Percentiles rank a stretch among this genome's conserved stretches.
phyloP scores from a whole-genome alignment of 2,888 invertebrate genomes.

The Geotrupes spiniger region DNA sequence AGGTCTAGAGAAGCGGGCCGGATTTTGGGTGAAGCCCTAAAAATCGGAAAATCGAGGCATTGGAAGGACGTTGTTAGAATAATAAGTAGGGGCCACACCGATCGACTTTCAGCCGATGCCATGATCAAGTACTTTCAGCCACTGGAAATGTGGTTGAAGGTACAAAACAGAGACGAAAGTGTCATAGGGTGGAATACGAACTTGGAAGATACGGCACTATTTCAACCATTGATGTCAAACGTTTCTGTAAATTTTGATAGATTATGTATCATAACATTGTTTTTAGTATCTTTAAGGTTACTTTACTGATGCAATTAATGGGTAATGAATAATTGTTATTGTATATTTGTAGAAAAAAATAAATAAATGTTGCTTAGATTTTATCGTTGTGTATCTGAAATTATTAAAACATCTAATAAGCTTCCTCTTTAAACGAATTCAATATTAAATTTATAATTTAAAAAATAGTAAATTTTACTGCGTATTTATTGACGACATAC shows the following conservation, averaged over 20 bases:
- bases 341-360: too few relatives aligned
- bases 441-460: too few relatives aligned
- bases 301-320: not conserved
- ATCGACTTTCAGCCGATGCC: slow-evolving; percentile 72
- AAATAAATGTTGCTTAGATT: too few relatives aligned
- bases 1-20: slow-evolving; percentile 76
- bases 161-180: slow-evolving; percentile 69
- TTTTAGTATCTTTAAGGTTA: slow-evolving; percentile 1
- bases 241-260: slow-evolving; percentile 5
- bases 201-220: slow-evolving; percentile 63
- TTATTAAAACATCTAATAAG: too few relatives aligned
- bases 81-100: slow-evolving; percentile 68
- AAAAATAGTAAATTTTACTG: too few relatives aligned
- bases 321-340: too few relatives aligned
- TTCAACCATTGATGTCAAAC: slow-evolving; percentile 41
- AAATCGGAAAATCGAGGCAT: slow-evolving; percentile 63
- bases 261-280: not conserved
- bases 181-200: slow-evolving; percentile 74
- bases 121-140: slow-evolving; percentile 82
- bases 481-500: too few relatives aligned
- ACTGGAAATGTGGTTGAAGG: slow-evolving; percentile 71
- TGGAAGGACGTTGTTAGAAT: slow-evolving; percentile 71
- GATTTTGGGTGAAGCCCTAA: slow-evolving; percentile 67
- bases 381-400: too few relatives aligned
- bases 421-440: too few relatives aligned